A percentile compares a stretch with the other conserved stretches of the same genome.
Conservation (phyloP, 2,797 vertebrate genomes). For the Enteromius trimaculatus region DNA sequence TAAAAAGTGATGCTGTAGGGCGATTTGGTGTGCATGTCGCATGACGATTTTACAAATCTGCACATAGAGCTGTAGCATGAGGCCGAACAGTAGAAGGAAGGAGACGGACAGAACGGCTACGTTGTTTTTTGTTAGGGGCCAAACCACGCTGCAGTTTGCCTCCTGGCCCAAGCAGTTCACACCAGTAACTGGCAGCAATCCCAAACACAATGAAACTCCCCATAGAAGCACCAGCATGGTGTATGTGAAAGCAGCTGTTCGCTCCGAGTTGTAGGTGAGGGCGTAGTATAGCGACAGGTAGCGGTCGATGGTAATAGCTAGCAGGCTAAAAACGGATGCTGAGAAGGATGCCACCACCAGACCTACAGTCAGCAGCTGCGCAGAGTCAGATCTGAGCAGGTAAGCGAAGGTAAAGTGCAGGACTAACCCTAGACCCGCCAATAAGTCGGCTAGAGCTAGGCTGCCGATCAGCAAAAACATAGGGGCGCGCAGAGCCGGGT, state of each 20-base stretch:
- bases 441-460: constrained; percentile 94
- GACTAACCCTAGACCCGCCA: constrained; percentile 94
- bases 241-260: constrained; percentile 96
- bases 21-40: constrained; percentile 98
- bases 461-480: constrained; percentile 99
- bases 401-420: constrained; percentile 96
- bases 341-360: constrained; percentile 98
- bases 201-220: constrained; percentile 91
- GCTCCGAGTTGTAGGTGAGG: constrained; percentile 96
- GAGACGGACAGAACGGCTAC: constrained; percentile 92
- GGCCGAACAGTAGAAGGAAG: constrained; percentile 95
- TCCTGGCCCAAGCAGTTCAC: constrained; percentile 96
- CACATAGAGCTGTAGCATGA: constrained; percentile 98
- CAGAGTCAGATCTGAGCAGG: constrained; percentile 91
- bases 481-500: constrained; percentile 91
- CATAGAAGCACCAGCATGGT: constrained; percentile 94
- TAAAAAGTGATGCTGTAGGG: constrained; percentile 97
- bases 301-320: constrained; percentile 98
- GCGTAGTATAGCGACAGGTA: constrained; percentile 98
- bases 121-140: constrained; percentile 97
- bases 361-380: constrained; percentile 92
- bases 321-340: constrained; percentile 95
- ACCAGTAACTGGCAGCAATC: constrained; percentile 91
- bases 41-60: constrained; percentile 99
- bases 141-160: constrained; percentile 93